phyloP scores from a whole-genome alignment of 2,888 invertebrate species.

The Meandrusa payeni region DNA sequence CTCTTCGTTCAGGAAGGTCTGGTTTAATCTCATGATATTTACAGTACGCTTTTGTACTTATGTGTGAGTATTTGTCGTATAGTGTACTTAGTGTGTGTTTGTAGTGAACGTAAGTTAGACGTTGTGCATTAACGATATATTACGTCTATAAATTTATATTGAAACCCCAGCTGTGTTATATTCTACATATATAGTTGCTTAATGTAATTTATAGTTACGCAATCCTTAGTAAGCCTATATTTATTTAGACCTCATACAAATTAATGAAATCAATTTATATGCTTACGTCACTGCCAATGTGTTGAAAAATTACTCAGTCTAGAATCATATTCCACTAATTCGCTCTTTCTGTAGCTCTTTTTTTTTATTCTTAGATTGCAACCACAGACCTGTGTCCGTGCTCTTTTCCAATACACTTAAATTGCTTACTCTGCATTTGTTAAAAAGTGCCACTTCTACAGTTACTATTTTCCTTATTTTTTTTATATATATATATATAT shows the following conservation, averaged over 20 bases:
- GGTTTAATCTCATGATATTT: constrained; percentile 52
- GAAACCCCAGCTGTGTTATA: constrained; percentile 9
- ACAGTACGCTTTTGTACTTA: constrained; percentile 67
- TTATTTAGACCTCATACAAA: not conserved
- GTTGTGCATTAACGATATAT: constrained; percentile 2
- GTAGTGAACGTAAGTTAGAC: constrained; percentile 29
- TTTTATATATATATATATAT: too few species aligned
- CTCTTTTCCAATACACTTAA: too few species aligned
- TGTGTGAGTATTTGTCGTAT: constrained; percentile 47
- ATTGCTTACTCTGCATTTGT: too few species aligned
- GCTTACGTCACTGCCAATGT: constrained; percentile 7
- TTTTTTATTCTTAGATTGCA: too few species aligned
- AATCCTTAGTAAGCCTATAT: not conserved
- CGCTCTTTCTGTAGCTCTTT: not conserved
- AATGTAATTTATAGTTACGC: constrained; percentile 7
- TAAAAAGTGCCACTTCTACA: too few species aligned
- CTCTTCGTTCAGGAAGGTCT: constrained; percentile 37
- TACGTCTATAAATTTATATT: constrained; percentile 4
- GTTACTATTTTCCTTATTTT: too few species aligned
- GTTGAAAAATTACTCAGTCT: not conserved
- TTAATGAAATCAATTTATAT: not conserved
- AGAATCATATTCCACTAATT: constrained; percentile 3
- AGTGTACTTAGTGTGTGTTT: constrained; percentile 49
- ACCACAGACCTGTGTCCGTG: too few species aligned
- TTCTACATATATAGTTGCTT: constrained; percentile 4